Base-by-base conservation (phyloP, 2,888 invertebrate genomes). In the Patella pellucida region DNA sequence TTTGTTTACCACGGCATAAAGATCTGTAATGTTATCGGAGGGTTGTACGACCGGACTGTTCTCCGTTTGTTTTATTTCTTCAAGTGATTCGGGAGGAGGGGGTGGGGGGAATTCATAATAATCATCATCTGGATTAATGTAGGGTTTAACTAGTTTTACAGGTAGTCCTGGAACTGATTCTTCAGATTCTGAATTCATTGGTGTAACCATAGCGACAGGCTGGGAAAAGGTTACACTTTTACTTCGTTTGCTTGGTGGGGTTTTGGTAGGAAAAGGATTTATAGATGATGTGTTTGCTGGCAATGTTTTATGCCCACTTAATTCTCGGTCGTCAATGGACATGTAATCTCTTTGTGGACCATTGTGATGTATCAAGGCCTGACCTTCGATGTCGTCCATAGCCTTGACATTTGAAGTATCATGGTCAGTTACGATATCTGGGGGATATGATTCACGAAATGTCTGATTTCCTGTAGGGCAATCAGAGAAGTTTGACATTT, bases 171-270 rank as follows among this genome's bases (percentile, higher is more conserved):
- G 84, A 70, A 86, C 82, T 0, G 87, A 86, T 75, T 87, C 86
- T 52, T 85, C 85, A 0, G 86, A 86, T 27, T 85, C 86, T 2
- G 85, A 86, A n/a, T 85, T 85, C 73, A 87, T 74, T 50, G 87
- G 87, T 23, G 86, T 87, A 41, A 87, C 86, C 85, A 86, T 85
- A 72, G 86, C 86, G 69, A 87, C 85, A 4, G 86, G 87, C 72
- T 82, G 81, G 27, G 86, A 86, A 80, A 87, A 87, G 71, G 86
- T 87, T 23, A 86, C 87, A 23, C 85, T 86, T 81, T 87, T 87
- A 72, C 81, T 79, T 11, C 73, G 56, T 54, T 82, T 81, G 23
- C 78, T 78, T 14, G 78, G 74, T 50, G 82, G 81, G 14, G 76
- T 78, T 52, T 79, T 78, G 11, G 79, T 78, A 7, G 62, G 62